phyloP scores from a whole-genome alignment of 2,113 vertebrate species.

The Pristiophorus japonicus region DNA sequence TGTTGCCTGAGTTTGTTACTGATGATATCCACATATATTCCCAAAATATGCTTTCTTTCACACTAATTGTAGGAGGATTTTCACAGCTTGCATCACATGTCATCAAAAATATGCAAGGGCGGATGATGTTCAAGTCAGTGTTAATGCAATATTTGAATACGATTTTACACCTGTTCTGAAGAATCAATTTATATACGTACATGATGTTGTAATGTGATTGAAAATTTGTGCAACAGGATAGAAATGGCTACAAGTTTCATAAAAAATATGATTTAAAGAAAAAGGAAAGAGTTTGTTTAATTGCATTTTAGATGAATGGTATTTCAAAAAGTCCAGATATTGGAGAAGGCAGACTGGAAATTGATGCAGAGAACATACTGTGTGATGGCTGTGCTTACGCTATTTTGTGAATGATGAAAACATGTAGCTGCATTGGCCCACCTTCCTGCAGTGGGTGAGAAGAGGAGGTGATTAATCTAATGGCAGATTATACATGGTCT shows the following conservation, averaged over 20 bases:
- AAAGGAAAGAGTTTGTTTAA: not conserved
- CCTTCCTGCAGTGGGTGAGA: not conserved
- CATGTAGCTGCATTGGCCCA: not conserved
- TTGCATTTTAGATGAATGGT: not conserved
- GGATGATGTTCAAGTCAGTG: not conserved
- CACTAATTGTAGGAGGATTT: not conserved
- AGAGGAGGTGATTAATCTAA: not conserved
- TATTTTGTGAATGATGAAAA: not conserved
- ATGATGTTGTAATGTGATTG: not conserved
- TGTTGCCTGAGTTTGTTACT: not conserved
- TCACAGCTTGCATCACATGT: not conserved
- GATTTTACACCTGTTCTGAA: not conserved
- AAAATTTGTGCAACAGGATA: not conserved
- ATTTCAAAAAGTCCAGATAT: not conserved
- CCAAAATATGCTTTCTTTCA: not conserved
- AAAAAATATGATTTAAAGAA: not conserved
- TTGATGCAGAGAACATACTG: not conserved
- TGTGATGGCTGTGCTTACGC: not conserved
- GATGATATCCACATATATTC: not conserved
- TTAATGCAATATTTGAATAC: not conserved
- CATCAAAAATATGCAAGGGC: not conserved
- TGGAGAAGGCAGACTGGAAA: not conserved
- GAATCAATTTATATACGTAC: not conserved
- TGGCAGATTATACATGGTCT: not conserved
- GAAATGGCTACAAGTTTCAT: not conserved